These are phyloP conservation scores for Paracentrotus lividus DNA, from an alignment of 53 echinoderm and acorn worm species.

Conservation along the genomic window DNA sequence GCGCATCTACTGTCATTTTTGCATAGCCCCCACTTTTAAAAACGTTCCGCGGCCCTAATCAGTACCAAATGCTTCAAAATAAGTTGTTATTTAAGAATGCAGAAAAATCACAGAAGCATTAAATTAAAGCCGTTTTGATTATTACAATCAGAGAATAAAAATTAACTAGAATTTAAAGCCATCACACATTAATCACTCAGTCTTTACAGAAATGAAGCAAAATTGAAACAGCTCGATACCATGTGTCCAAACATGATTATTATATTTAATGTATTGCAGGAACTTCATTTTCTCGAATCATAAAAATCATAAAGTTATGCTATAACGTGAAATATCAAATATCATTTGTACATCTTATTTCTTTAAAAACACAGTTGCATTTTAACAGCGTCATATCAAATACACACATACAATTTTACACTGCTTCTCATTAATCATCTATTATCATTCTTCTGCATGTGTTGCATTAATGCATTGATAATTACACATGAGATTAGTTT, in stretches of 20 bases:
- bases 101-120: too few species aligned
- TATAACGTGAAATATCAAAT: slow-evolving; percentile 57
- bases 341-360: slow-evolving; percentile 49
- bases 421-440: not conserved
- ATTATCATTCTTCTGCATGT: not conserved
- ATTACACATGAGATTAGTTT: not conserved
- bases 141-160: too few species aligned
- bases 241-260: slow-evolving; percentile 54
- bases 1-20: too few species aligned
- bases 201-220: not conserved
- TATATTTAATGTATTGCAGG: slow-evolving; percentile 63
- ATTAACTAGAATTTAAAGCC: too few species aligned
- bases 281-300: slow-evolving; percentile 50
- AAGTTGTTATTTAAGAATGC: too few species aligned
- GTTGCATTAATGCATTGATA: not conserved
- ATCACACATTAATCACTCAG: not conserved
- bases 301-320: slow-evolving; percentile 58
- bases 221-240: not conserved
- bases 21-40: too few species aligned
- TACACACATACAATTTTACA: not conserved
- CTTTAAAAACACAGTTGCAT: slow-evolving; percentile 39
- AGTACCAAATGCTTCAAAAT: too few species aligned
- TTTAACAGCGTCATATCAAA: not conserved
- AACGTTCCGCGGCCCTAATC: too few species aligned
- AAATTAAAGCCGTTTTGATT: too few species aligned